Percentiles rank a stretch among this genome's conserved stretches.
Conservation (phyloP, 1,140 invertebrate species). For the Harpegnathos saltator region DNA sequence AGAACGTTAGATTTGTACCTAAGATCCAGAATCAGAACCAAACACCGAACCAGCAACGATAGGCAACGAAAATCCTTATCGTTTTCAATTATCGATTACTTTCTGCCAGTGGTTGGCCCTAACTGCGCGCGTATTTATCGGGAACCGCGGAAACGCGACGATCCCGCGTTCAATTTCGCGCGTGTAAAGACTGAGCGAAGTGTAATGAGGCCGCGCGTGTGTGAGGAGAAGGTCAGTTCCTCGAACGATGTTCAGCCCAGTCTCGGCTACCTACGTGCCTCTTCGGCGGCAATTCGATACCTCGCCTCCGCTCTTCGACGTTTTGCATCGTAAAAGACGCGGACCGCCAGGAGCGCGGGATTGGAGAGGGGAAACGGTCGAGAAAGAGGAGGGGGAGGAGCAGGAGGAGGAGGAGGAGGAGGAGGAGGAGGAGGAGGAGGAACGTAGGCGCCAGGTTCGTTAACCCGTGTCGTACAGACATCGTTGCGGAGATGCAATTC, state of each 20-base stretch:
- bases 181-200: conserved; percentile 7
- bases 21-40: too few relatives aligned
- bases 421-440: background rate
- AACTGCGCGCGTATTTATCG: conserved; percentile 12
- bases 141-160: conserved; percentile 42
- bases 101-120: too few relatives aligned
- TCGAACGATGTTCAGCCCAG: conserved; percentile 38
- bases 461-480: conserved; percentile 64
- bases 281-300: conserved; percentile 48
- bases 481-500: conserved; percentile 76
- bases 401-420: background rate
- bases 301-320: conserved; percentile 48
- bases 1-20: too few relatives aligned
- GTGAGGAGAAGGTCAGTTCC: conserved; percentile 57
- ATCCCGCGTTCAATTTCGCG: conserved; percentile 4
- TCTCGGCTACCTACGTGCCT: conserved; percentile 11
- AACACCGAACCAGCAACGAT: too few relatives aligned
- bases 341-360: conserved; percentile 4
- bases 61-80: too few relatives aligned
- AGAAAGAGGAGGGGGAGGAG: background rate
- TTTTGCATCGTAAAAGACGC: conserved; percentile 53
- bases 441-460: conserved; percentile 63
- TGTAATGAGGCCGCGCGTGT: conserved; percentile 16
- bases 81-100: too few relatives aligned
- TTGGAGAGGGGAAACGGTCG: background rate